Conservation (phyloP, 2,888 invertebrate species). For the Drosophila lacicola region DNA sequence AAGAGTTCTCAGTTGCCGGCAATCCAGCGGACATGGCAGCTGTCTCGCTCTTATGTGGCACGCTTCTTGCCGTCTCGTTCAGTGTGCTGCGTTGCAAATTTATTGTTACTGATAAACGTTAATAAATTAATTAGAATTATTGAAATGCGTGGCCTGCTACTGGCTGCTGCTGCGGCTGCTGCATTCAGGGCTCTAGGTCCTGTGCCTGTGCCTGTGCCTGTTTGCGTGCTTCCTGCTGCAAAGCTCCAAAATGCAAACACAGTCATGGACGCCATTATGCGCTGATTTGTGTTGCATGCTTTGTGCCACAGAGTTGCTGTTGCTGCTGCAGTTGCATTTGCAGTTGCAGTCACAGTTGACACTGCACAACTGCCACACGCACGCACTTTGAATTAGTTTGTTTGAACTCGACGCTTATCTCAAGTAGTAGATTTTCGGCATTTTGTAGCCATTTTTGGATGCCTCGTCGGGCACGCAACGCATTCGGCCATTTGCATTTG, state of each 20-base stretch:
- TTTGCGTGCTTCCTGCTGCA: slow-evolving; percentile 34
- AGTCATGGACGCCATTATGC: slow-evolving; percentile 73
- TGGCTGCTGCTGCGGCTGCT: slow-evolving; percentile 22
- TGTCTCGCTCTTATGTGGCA: slow-evolving; percentile 15
- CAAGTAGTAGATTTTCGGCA: slow-evolving; percentile 79
- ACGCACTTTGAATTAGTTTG: slow-evolving; percentile 78
- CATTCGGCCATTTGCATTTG: slow-evolving; percentile 50
- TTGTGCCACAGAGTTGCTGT: slow-evolving; percentile 48
- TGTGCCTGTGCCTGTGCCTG: background rate
- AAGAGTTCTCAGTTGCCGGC: slow-evolving; percentile 2
- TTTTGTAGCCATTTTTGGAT: slow-evolving; percentile 69
- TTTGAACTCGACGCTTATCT: slow-evolving; percentile 80
- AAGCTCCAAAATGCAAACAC: slow-evolving; percentile 67
- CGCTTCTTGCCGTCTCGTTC: slow-evolving; percentile 11
- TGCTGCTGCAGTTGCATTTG: background rate
- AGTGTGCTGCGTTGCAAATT: slow-evolving; percentile 67
- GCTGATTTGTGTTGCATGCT: slow-evolving; percentile 77
- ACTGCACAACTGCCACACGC: slow-evolving; percentile 36
- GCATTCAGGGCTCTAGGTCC: slow-evolving; percentile 28
- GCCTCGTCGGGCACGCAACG: slow-evolving; percentile 51
- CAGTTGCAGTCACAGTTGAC: slow-evolving; percentile 14
- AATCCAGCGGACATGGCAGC: slow-evolving; percentile 10
- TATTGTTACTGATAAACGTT: slow-evolving; percentile 84
- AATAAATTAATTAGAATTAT: slow-evolving; percentile 85
- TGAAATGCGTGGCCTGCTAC: slow-evolving; percentile 79